Evolutionary conservation across 2,113 vertebrate species (phyloP), one percentile per base, ranked within the genome.

Genomic region (Dryoscopus gambensis): DNA sequence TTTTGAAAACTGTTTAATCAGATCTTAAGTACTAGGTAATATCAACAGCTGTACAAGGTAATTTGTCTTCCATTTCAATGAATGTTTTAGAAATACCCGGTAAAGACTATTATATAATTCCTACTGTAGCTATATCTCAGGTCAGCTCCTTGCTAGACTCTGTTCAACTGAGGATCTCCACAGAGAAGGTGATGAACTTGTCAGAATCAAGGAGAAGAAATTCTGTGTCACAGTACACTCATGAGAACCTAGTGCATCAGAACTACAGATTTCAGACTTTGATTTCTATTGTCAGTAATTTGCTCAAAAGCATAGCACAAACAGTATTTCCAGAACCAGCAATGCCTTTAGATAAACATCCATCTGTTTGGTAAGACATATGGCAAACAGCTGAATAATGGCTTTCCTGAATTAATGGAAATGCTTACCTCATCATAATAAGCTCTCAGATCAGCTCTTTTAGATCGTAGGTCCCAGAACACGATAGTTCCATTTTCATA

Each of bases 401-500:
- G 40, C 31, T 88, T 56, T 86, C 82, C 57, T 55, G 71, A 77
- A 86, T 39, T 71, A 65, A 63, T 23, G 59, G 62, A 93, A 96
- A 80, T 68, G 80, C 98, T 99, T 97, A 99, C 99, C 99, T 99
- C 99, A 98, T 99, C 99, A 50, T 99, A 99, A 97, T 99, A 99
- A 97, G 99, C 98, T 96, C 99, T 98, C 95, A 99, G 97, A 87
- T 99, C 99, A 10, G 98, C 99, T 97, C 99, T 98, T 98, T 99
- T 99, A 83, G 95, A 98, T 93, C 99, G 97, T 52, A 99, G 98
- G 92, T 99, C 99, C 99, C 99, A 99, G 93, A 99, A 98, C 31
- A 99, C 99, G 3, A 99, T 98, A 15, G 99, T 99, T 56, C 99
- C 99, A 42, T 99, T 99, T 98, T 99, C 99, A 97, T 99, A 99